Evolutionary conservation across 2,113 vertebrate genomes (phyloP).

Genomic region (Chaetura pelagica): DNA sequence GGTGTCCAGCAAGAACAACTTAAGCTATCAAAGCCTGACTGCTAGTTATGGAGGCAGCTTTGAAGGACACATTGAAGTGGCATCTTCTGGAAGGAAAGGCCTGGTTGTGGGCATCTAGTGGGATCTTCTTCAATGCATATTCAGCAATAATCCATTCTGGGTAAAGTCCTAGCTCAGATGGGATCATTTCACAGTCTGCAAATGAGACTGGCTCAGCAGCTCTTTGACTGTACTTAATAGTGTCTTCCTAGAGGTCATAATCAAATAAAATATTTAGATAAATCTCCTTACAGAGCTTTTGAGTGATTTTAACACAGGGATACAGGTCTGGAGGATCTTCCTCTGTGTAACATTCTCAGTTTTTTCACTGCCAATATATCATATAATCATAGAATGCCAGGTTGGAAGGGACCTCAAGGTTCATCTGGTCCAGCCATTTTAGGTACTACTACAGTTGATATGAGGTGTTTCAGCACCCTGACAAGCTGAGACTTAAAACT

Average conservation of each 20-base stretch:
- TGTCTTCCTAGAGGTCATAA: neutral
- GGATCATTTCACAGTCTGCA: neutral
- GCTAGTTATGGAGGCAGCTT: neutral
- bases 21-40: neutral
- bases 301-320: neutral
- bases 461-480: no score
- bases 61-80: neutral
- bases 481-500: no score
- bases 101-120: neutral
- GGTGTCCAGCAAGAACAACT: neutral
- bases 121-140: neutral
- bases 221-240: rapidly evolving
- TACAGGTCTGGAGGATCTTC: neutral
- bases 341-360: rapidly evolving
- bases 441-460: no score
- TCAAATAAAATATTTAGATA: neutral
- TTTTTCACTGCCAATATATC: neutral
- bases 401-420: no score
- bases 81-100: neutral
- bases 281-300: neutral
- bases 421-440: no score
- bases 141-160: neutral
- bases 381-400: no score
- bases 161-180: rapidly evolving
- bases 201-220: neutral